phyloP scores from a whole-genome alignment of 1,140 invertebrate species.

The Drosophila fuyamai region DNA sequence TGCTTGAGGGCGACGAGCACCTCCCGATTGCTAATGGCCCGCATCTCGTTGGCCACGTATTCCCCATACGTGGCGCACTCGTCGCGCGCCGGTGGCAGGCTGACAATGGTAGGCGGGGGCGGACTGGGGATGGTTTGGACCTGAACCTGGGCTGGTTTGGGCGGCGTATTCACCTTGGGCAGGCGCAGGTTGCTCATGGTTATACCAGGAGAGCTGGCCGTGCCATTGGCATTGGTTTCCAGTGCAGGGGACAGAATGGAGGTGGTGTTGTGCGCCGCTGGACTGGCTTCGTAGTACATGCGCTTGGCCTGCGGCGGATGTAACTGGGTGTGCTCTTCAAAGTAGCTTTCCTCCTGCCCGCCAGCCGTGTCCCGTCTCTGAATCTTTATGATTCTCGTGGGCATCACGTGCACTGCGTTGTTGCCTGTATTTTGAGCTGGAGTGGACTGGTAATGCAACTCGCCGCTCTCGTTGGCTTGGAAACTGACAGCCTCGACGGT shows the following conservation, averaged over 20 bases:
- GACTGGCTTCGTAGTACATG: slow-evolving; percentile 62
- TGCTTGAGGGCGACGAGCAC: slow-evolving; percentile 78
- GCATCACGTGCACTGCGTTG: slow-evolving; percentile 60
- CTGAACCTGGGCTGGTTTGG: slow-evolving; percentile 49
- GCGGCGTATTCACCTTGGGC: slow-evolving; percentile 47
- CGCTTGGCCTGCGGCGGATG: slow-evolving; percentile 62
- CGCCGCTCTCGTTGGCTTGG: slow-evolving; percentile 69
- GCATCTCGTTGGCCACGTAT: slow-evolving; percentile 83
- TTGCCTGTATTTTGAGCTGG: slow-evolving; percentile 27
- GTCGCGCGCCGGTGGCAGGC: slow-evolving; percentile 50
- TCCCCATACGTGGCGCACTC: slow-evolving; percentile 79
- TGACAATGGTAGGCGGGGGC: slow-evolving; percentile 27
- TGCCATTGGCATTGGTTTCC: slow-evolving; percentile 35
- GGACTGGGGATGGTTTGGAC: slow-evolving; percentile 38
- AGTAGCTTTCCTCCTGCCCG: slow-evolving; percentile 57
- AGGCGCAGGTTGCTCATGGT: slow-evolving; percentile 49
- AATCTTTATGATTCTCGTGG: slow-evolving; percentile 76
- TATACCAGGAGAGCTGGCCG: slow-evolving; percentile 29
- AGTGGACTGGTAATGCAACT: slow-evolving; percentile 63
- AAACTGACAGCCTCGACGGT: slow-evolving; percentile 67
- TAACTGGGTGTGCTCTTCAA: slow-evolving; percentile 54
- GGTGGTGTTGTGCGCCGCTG: slow-evolving; percentile 38
- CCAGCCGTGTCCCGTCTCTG: slow-evolving; percentile 62
- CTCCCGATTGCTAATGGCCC: slow-evolving; percentile 71
- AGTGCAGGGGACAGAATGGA: slow-evolving; percentile 54